Evolutionary conservation across 2,797 vertebrate species (phyloP).

Genomic region (Gouania willdenowi): DNA sequence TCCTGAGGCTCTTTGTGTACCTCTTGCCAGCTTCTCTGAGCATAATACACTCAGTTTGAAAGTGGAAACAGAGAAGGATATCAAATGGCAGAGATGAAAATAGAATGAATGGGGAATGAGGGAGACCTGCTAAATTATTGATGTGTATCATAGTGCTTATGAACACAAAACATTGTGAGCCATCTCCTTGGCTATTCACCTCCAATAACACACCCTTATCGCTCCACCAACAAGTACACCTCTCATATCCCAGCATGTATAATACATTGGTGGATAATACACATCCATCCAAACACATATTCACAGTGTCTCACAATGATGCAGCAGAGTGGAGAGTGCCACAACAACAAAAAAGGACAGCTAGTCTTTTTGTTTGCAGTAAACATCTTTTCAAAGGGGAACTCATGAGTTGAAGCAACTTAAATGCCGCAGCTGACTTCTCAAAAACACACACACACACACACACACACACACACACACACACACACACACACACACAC

Average conservation of each 20-base stretch:
- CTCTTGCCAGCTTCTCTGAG: conserved; percentile 21
- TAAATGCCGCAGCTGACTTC: conserved; percentile 17
- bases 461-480: neutral
- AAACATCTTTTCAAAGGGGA: conserved; percentile 5
- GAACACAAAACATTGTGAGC: conserved; percentile 49
- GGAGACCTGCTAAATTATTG: conserved; percentile 60
- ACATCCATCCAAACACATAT: neutral
- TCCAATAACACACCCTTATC: conserved; percentile 42
- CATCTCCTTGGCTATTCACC: conserved; percentile 51
- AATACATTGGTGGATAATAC: conserved; percentile 19
- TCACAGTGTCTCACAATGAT: neutral
- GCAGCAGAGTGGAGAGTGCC: neutral
- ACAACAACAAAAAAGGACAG: conserved; percentile 8
- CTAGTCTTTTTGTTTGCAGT: conserved; percentile 8
- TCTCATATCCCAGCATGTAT: conserved; percentile 23
- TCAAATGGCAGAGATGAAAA: conserved; percentile 69
- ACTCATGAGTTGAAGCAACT: conserved; percentile 16
- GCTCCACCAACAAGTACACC: conserved; percentile 36
- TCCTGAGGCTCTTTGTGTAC: conserved; percentile 39
- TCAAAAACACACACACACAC: conserved; percentile 9
- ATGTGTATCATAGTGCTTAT: conserved; percentile 62
- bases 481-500: no score
- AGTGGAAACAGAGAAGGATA: conserved; percentile 57
- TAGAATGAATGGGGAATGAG: conserved; percentile 55
- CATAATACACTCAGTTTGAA: conserved; percentile 45